Evolutionary conservation across 2,888 invertebrate genomes (phyloP).

Genomic region (Mimas tiliae): DNA sequence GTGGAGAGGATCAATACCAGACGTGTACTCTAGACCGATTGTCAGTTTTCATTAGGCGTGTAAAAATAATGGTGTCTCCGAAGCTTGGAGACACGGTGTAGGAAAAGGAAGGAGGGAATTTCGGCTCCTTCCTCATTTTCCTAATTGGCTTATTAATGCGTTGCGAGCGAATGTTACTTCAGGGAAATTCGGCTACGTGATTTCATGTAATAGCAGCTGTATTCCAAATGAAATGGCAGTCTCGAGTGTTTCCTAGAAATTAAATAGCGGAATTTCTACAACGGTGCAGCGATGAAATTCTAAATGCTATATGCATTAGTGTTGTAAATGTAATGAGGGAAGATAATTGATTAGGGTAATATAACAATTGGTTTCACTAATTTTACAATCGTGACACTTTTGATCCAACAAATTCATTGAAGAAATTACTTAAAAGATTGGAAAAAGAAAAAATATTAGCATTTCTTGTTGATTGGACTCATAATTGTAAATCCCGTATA

Average conservation of each 20-base stretch:
- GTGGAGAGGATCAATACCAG: conserved; percentile 52
- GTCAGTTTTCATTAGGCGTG: conserved; percentile 75
- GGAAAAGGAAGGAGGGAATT: conserved; percentile 40
- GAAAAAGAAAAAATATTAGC: no score
- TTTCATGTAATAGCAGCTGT: conserved; percentile 20
- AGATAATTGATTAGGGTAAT: not conserved
- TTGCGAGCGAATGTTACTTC: conserved; percentile 31
- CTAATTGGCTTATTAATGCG: conserved; percentile 50
- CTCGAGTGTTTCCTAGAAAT: conserved; percentile 14
- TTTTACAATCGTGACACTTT: not conserved
- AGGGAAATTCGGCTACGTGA: conserved; percentile 29
- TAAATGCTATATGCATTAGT: not conserved
- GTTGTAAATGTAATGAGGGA: not conserved
- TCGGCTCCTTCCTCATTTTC: conserved; percentile 51
- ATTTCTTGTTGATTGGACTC: no score
- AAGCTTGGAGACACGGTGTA: conserved; percentile 50
- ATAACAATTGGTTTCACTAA: not conserved
- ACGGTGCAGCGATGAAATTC: conserved; percentile 1
- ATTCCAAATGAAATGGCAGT: conserved; percentile 4
- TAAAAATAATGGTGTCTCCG: conserved; percentile 69
- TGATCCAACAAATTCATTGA: not conserved
- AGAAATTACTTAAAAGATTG: no score
- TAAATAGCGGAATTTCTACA: not conserved
- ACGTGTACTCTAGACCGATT: conserved; percentile 52
- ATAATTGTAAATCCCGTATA: no score